Base-by-base conservation (phyloP, 2,113 vertebrate genomes). In the Cyanoliseus patagonus region DNA sequence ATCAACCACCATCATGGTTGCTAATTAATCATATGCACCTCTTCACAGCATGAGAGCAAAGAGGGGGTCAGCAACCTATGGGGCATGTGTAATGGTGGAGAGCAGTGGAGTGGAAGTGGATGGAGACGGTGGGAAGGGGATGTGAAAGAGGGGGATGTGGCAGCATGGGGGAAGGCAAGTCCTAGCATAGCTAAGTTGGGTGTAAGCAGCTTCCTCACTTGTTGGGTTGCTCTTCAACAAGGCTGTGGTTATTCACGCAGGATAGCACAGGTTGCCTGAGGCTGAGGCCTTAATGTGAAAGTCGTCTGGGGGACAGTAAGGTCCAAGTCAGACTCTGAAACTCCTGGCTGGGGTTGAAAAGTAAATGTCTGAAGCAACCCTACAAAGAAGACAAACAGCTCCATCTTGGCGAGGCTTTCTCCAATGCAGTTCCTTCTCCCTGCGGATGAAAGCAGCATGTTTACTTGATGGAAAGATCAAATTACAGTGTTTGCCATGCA, bases 401-500 rank as follows among this genome's bases (percentile, higher is more conserved):
- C 97, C 16, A 94, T 97, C 96, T 96, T 97, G 88, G 98, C 98
- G 31, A 98, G 94, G 69, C 97, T 97, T 27, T 98, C 98, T 8
- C 98, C 98, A 0, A 98, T 96, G 41, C 98, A 98, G 61, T 97
- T 97, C 6, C 98, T 95, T 59, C 97, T 96, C 42, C 98, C 98
- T 98, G 93, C 2, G 6, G 52, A 73, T 23, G 80, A 28, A 51
- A 95, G 63, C 51, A 79, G 28, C 17, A 22, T 13, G 46, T 76
- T 94, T 15, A 61, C 46, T 31, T 39, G 23, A 1, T 17, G 73
- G 51, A 23, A 68, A 33, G 47, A 35, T 2, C 46, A 69, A 42
- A 1, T 62, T 33, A 61, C 30, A 76, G 9, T n/a, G 22, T 77
- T 62, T 88, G 57, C 35, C 33, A 13, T 15, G 20, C 35, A 15